These are phyloP conservation scores for Acrobasis repandana DNA, from an alignment of 2,888 invertebrate species.

Conservation along the genomic window DNA sequence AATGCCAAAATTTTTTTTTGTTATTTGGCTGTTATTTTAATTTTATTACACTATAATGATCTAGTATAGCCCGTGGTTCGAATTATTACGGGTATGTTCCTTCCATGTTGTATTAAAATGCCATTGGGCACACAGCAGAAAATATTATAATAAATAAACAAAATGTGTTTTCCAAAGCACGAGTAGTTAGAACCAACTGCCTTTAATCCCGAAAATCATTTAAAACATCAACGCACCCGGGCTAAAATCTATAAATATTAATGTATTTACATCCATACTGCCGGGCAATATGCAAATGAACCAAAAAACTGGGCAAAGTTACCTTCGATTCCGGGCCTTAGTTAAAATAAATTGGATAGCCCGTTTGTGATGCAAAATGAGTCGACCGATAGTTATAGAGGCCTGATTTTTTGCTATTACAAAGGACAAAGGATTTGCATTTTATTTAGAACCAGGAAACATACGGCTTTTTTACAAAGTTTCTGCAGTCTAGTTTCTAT, in stretches of 20 bases:
- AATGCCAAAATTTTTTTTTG: too few relatives aligned
- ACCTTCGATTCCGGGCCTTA: conserved; percentile 21
- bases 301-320: conserved; percentile 22
- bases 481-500: not conserved
- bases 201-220: conserved; percentile 18
- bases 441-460: conserved; percentile 9
- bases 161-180: not conserved
- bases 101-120: too few relatives aligned
- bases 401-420: conserved; percentile 56
- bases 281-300: conserved; percentile 23
- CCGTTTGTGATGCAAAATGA: conserved; percentile 75
- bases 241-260: conserved; percentile 28
- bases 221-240: conserved; percentile 25
- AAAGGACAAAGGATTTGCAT: conserved; percentile 23
- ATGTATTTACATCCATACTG: conserved; percentile 23
- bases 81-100: too few relatives aligned
- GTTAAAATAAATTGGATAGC: conserved; percentile 23
- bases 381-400: conserved; percentile 37
- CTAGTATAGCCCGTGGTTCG: too few relatives aligned
- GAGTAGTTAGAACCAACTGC: not conserved
- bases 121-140: too few relatives aligned
- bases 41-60: too few relatives aligned
- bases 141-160: not conserved
- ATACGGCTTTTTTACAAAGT: too few relatives aligned
- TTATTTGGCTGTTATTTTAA: too few relatives aligned